A percentile compares a stretch with the other conserved stretches of the same genome.
These are phyloP conservation scores for Dysidea cf. avara DNA, from an alignment of 37 sponge, comb jelly and placozoan species.

Conservation along the genomic window DNA sequence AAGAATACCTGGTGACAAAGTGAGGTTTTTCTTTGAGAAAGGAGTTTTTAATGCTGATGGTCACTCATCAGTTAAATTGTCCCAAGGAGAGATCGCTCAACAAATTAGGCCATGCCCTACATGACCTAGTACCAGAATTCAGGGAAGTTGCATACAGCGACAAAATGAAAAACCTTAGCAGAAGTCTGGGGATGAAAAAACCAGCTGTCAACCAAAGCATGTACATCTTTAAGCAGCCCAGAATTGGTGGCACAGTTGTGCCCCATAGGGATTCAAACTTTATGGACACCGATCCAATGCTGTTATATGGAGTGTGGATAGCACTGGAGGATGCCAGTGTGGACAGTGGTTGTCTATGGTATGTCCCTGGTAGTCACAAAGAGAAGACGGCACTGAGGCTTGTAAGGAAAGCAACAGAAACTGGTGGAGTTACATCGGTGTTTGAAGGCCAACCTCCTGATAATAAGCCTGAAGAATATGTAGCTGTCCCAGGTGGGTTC, in stretches of 20 bases:
- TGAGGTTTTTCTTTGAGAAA: conserved; percentile 94
- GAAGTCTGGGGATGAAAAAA: conserved; percentile 52
- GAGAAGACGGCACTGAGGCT: conserved; percentile 23
- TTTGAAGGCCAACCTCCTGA: conserved; percentile 54
- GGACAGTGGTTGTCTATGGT: conserved; percentile 96
- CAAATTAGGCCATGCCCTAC: conserved; percentile 97
- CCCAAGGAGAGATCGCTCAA: conserved; percentile 64
- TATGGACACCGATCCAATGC: conserved; percentile 84
- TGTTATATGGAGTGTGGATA: conserved; percentile 91
- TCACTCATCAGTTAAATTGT: conserved; percentile 57
- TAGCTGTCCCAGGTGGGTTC: conserved; percentile 68
- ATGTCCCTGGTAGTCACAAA: conserved; percentile 87
- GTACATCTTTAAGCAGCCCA: conserved; percentile 94
- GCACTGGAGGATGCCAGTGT: conserved; percentile 92
- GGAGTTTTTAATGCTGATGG: conserved; percentile 77
- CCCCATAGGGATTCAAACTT: conserved; percentile 92
- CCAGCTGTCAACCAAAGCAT: conserved; percentile 91
- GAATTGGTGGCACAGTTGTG: conserved; percentile 67
- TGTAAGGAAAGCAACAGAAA: conserved; percentile 37
- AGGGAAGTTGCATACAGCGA: conserved; percentile 65
- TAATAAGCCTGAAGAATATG: conserved; percentile 51
- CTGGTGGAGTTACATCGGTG: conserved; percentile 16
- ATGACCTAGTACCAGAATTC: conserved; percentile 78
- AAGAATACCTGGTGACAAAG: conserved; percentile 86
- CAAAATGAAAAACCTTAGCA: conserved; percentile 51